phyloP scores from a whole-genome alignment of 2,797 vertebrate genomes.

The Pteronotus mesoamericanus region DNA sequence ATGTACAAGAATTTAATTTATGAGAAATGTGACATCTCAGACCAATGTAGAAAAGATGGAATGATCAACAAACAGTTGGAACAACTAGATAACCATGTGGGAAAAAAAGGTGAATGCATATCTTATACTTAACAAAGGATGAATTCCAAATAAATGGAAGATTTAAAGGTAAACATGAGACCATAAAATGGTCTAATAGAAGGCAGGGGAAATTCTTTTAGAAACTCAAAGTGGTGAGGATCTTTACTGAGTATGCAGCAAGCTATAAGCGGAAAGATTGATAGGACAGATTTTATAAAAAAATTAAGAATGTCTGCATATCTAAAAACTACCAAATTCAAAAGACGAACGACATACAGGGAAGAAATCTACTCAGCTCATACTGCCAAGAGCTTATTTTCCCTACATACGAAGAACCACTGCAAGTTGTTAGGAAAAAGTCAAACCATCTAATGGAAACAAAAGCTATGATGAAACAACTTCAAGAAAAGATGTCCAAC shows the following conservation, averaged over 20 bases:
- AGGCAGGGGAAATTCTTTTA: neutral
- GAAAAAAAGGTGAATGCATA: neutral
- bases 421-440: neutral
- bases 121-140: neutral
- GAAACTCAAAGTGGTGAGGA: neutral
- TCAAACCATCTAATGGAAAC: neutral
- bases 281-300: neutral
- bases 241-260: neutral
- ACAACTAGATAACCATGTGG: neutral
- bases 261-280: neutral
- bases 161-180: neutral
- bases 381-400: neutral
- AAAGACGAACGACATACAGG: neutral
- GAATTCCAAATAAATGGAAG: neutral
- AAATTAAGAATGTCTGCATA: neutral
- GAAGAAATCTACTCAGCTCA: neutral
- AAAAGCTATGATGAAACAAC: neutral
- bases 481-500: neutral
- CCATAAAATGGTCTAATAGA: neutral
- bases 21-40: neutral
- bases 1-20: neutral
- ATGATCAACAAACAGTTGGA: too few relatives aligned
- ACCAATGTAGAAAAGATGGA: neutral
- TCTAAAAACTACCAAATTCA: neutral
- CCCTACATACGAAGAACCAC: neutral